Percentiles rank a stretch among this genome's conserved stretches.
Conservation (phyloP, 2,888 invertebrate genomes). For the Ochropleura plecta region DNA sequence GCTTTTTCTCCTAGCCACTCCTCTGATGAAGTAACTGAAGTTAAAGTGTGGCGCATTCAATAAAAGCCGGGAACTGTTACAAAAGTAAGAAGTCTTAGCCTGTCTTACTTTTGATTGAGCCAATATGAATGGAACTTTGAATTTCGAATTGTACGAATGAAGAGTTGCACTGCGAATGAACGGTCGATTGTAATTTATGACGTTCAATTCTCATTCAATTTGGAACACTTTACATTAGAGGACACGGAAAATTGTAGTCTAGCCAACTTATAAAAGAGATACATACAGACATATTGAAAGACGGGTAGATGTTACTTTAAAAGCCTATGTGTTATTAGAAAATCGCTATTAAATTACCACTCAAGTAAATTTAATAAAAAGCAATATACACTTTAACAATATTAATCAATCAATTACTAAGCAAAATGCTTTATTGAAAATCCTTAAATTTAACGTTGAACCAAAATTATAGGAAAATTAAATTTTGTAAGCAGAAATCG, state of each 20-base stretch:
- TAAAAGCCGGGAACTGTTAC: constrained; percentile 51
- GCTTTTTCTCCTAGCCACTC: constrained; percentile 20
- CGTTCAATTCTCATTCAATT: constrained; percentile 44
- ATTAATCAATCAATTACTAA: background rate
- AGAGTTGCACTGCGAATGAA: constrained; percentile 60
- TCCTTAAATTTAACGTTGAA: background rate
- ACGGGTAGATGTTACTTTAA: background rate
- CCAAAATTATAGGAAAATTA: constrained; percentile 10
- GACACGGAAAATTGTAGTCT: constrained; percentile 28
- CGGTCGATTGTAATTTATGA: constrained; percentile 63
- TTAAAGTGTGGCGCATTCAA: constrained; percentile 50
- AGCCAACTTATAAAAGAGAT: too few relatives aligned
- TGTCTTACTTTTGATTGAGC: constrained; percentile 65
- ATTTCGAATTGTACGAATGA: constrained; percentile 60
- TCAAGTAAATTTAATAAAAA: background rate
- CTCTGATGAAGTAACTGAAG: constrained; percentile 40
- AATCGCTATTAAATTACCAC: background rate
- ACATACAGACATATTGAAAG: background rate
- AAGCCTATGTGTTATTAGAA: background rate
- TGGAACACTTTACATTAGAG: constrained; percentile 45
- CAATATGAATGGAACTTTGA: constrained; percentile 67
- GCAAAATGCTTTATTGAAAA: background rate
- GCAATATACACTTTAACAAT: background rate
- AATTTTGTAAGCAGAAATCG: constrained; percentile 14
- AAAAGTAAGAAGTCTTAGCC: constrained; percentile 53